Evolutionary conservation across 2,888 invertebrate genomes (phyloP), one percentile per base, ranked within the genome.

Genomic region (Pemphredon lugubris): DNA sequence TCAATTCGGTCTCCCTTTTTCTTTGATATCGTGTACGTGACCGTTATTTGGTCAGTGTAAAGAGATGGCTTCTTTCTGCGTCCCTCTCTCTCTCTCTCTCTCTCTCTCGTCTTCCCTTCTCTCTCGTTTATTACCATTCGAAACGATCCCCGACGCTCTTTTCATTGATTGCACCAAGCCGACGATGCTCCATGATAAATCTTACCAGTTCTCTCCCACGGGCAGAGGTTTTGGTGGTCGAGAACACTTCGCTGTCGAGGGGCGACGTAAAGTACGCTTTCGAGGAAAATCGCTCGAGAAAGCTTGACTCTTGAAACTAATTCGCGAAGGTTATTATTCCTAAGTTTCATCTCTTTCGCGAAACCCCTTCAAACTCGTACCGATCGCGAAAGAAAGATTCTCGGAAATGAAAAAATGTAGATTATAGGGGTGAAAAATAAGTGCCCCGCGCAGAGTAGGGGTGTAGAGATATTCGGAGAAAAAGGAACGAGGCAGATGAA

Each of bases 91-190:
- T n/a, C n/a, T n/a, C n/a, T n/a, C n/a, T n/a, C n/a, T n/a, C n/a
- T n/a, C n/a, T n/a, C n/a, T n/a, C 48, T 30, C 47, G 58, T 32
- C 51, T 51, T 13, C 48, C 58, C 26, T 26, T 26, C n/a, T 45
- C 57, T 47, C 50, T 42, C 78, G 54, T 77, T 78, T 75, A 77
- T 77, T 75, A 72, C 64, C 58, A 51, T 61, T 57, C 67, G 54
- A 55, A 54, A 30, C 61, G 64, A 72, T 68, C 53, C 40, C 37
- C 58, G 57, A 21, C 34, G 39, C 32, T 60, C 73, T 73, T 65
- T 60, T 54, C 73, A 50, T 57, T 60, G 77, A 73, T 76, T 70
- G 47, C 48, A 48, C 58, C 48, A 26, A 47, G 20, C 40, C 60
- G 47, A 45, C 61, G 48, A 67, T 61, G 54, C 61, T 55, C 47